Evolutionary conservation across 2,888 invertebrate species (phyloP).

Genomic region (Agrotis puta): DNA sequence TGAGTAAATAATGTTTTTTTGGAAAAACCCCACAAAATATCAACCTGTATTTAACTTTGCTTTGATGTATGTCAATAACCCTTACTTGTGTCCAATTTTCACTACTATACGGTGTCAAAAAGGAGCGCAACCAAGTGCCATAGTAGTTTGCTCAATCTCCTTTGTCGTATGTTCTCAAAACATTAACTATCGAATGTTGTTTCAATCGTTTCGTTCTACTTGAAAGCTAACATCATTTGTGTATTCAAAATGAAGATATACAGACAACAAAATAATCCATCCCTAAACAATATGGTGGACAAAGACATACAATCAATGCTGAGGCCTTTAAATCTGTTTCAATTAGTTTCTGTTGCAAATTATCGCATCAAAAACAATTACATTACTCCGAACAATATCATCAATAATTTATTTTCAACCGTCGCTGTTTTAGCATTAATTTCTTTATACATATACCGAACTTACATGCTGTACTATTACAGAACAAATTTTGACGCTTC

Average conservation of each 20-base stretch:
- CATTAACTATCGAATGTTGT: background rate
- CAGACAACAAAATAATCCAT: background rate
- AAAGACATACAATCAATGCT: slow-evolving; percentile 27
- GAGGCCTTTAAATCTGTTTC: slow-evolving; percentile 20
- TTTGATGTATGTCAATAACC: too few relatives aligned
- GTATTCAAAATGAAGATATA: background rate
- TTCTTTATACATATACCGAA: background rate
- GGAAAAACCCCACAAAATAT: too few relatives aligned
- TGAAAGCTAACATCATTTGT: background rate
- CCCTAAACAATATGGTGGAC: slow-evolving; percentile 14
- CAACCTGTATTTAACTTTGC: too few relatives aligned
- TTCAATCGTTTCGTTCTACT: background rate
- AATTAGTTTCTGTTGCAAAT: background rate
- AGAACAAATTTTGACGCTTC: background rate
- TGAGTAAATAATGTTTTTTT: too few relatives aligned
- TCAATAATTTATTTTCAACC: background rate
- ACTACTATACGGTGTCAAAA: too few relatives aligned
- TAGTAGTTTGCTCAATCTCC: too few relatives aligned
- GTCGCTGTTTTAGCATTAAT: background rate
- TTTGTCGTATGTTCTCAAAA: background rate
- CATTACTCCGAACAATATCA: background rate
- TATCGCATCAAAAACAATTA: slow-evolving; percentile 20
- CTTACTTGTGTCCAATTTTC: too few relatives aligned
- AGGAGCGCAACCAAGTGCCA: too few relatives aligned
- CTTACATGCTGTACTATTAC: background rate